Evolutionary conservation across 2,888 invertebrate species (phyloP), one percentile per base, ranked within the genome.

Genomic region (Amphipoea oculea): DNA sequence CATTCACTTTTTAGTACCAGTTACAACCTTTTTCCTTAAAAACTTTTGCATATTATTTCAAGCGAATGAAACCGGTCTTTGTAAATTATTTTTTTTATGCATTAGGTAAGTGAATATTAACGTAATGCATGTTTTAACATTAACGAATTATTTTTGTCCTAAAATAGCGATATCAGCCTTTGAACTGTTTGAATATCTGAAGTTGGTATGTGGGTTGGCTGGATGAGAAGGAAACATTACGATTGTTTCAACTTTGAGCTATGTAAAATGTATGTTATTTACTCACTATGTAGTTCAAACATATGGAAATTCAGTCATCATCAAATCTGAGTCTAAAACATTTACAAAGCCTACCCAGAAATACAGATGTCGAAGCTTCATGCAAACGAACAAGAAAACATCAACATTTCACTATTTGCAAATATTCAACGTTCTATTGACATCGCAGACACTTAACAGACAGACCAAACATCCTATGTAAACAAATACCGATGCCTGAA

Each of bases 11-110:
- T 29, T 29, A 79, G 54, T n/a, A 45, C 29, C 66, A 71, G 45
- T 78, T 78, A 14, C 14, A 67, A 79, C 57, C 71, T 57, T 57
- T 68, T 48, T 4, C 12, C 0, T n/a, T 14, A 40, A 68, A 81
- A 84, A 69, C n/a, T 68, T 84, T 68, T 23, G 62, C 79, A 76
- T 85, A 81, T 86, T 70, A 82, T 83, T 81, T 72, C 40, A 69
- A 63, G 51, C 45, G 57, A 78, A 2, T 45, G 54, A 72, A 76
- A 63, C 40, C 51, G 40, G 29, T 23, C 20, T 60, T 45, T 45
- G 23, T 60, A 73, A 65, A 65, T 71, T 65, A 36, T 73, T 73
- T 72, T 72, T 79, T 76, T 63, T 70, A 48, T 54, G 74, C 76
- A 72, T 77, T 60, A 60, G n/a, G 23, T n/a, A 57, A 73, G 48